phyloP scores from a whole-genome alignment of 2,797 vertebrate species.

The Urosaurus nigricauda region DNA sequence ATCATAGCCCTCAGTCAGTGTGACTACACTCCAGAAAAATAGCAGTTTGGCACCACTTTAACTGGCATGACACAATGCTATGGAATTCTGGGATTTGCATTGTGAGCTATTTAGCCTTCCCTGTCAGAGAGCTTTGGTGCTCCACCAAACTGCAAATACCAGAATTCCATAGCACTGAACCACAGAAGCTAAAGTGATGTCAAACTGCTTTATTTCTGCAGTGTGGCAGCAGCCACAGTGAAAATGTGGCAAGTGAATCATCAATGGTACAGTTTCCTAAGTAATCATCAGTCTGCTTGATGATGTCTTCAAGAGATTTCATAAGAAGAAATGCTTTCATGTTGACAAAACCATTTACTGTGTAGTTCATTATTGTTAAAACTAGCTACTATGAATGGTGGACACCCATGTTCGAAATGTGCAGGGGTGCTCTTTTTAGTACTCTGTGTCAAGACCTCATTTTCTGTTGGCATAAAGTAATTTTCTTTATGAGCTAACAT shows the following conservation, averaged over 20 bases:
- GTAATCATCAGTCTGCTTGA: not conserved
- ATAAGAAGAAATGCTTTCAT: not conserved
- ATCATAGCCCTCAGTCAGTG: not conserved
- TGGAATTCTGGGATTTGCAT: too few species aligned
- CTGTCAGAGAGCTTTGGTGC: too few species aligned
- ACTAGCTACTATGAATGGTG: not conserved
- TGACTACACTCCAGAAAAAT: too few species aligned
- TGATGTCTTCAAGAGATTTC: not conserved
- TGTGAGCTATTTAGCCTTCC: too few species aligned
- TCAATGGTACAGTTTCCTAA: not conserved
- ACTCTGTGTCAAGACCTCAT: constrained; percentile 30
- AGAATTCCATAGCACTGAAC: too few species aligned
- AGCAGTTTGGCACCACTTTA: too few species aligned
- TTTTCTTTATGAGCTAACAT: not conserved
- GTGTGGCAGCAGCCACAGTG: not conserved
- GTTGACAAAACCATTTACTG: not conserved
- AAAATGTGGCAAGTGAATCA: constrained; percentile 2
- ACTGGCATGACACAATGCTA: too few species aligned
- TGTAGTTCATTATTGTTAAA: not conserved
- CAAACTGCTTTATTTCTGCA: too few species aligned
- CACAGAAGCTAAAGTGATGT: too few species aligned
- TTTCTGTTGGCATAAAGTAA: constrained; percentile 15
- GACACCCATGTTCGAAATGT: not conserved
- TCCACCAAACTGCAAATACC: too few species aligned
- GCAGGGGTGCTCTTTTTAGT: constrained; percentile 22